Evolutionary conservation across 2,888 invertebrate genomes (phyloP), one percentile per base, ranked within the genome.

Genomic region (Drosophila sordidula): DNA sequence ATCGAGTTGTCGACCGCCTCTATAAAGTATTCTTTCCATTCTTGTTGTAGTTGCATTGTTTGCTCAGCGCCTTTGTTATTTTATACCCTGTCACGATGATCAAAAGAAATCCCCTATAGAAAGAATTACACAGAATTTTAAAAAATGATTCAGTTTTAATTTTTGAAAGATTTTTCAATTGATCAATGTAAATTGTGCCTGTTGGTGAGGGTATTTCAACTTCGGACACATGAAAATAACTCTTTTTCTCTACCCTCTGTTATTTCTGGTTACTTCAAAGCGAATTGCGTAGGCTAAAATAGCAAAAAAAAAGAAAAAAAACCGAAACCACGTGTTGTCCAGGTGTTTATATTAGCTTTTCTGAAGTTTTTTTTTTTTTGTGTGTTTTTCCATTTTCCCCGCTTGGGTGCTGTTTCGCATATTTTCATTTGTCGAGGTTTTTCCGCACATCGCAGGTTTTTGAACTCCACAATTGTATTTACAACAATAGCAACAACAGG

Each of bases 301-400:
- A 52, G 25, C 0, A 0, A 26, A 11, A 26, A 18, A 29, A 25
- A 26, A 47, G 49, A 41, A 18, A 29, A 25, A 26, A 47, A 52
- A 41, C 25, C 45, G 44, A 77, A 81, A 83, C 82, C 82, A 83
- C 82, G 82, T 83, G 82, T 83, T 83, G 80, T 80, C 86, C 82
- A 83, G 86, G 82, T 83, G 82, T 80, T 83, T 86, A 74, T 80
- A 61, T 86, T 77, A 76, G 72, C 76, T 46, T 63, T 44, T 32
- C 52, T 42, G 11, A 49, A 68, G 41, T 58, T 68, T 51, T 58
- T 55, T 51, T 59, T 16, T 29, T 44, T 46, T 22, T 49, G 45
- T 29, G 22, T 34, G 25, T 39, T 34, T 47, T 59, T 25, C 41
- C 39, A 18, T 42, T 42, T 34, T 14, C 25, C 45, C 49, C 25